These are phyloP conservation scores for Perca schrenkii DNA, from an alignment of 2,113 vertebrate species.

Conservation along the genomic window DNA sequence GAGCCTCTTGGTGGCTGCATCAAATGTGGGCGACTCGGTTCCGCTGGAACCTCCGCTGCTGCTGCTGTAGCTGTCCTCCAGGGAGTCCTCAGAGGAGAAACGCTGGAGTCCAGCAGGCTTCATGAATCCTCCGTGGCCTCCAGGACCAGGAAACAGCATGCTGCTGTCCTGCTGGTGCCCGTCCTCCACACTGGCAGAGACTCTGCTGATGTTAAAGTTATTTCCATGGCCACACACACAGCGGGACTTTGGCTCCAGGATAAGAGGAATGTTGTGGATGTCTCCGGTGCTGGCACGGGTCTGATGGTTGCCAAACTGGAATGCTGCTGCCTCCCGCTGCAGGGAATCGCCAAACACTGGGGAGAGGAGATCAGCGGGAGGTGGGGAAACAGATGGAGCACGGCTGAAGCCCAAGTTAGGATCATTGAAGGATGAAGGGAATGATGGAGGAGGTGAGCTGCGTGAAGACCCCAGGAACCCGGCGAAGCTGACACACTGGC, in stretches of 20 bases:
- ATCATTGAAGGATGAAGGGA: constrained; percentile 76
- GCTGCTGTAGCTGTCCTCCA: constrained; percentile 92
- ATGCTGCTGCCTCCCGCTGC: constrained; percentile 69
- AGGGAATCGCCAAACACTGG: constrained; percentile 78
- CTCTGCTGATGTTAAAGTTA: constrained; percentile 69
- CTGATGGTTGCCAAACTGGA: constrained; percentile 80
- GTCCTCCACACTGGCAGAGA: constrained; percentile 62
- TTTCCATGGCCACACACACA: constrained; percentile 85
- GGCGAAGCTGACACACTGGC: constrained; percentile 90
- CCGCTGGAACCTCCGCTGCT: constrained; percentile 89
- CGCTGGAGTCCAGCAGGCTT: constrained; percentile 80
- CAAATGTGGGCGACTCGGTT: constrained; percentile 89
- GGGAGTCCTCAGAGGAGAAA: constrained; percentile 90
- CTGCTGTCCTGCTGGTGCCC: constrained; percentile 48
- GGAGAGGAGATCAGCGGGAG: constrained; percentile 83
- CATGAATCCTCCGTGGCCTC: constrained; percentile 42
- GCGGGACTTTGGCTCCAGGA: constrained; percentile 80
- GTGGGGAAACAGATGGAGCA: constrained; percentile 87
- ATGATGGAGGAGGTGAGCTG: constrained; percentile 80
- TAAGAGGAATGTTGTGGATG: constrained; percentile 81
- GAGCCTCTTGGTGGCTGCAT: constrained; percentile 83
- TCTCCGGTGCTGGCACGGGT: constrained; percentile 79
- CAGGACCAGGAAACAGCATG: constrained; percentile 40
- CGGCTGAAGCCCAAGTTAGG: constrained; percentile 84
- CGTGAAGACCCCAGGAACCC: constrained; percentile 83